These are phyloP conservation scores for Mythimna albipuncta DNA, from an alignment of 2,888 invertebrate species.

Conservation along the genomic window DNA sequence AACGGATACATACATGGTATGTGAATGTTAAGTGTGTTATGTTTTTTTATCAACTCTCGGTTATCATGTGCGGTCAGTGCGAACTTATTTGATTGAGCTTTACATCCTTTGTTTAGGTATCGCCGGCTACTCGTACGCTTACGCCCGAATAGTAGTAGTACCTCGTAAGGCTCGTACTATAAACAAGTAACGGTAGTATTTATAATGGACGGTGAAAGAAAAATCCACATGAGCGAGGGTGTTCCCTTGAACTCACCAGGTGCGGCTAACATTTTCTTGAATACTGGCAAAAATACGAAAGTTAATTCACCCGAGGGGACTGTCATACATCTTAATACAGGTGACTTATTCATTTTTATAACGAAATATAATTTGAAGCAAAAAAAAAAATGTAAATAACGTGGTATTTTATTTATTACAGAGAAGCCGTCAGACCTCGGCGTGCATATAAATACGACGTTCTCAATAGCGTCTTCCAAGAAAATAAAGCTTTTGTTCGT, in stretches of 20 bases:
- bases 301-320: slow-evolving; percentile 82
- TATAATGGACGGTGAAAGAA: slow-evolving; percentile 85
- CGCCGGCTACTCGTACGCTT: slow-evolving; percentile 81
- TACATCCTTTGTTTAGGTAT: slow-evolving; percentile 86
- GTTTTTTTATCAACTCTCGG: slow-evolving; percentile 79
- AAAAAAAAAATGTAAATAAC: slow-evolving; percentile 32
- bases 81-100: slow-evolving; percentile 85
- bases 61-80: slow-evolving; percentile 80
- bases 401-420: slow-evolving; percentile 73
- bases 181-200: slow-evolving; percentile 69
- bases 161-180: slow-evolving; percentile 66
- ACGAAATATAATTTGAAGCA: background rate
- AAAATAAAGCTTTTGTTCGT: slow-evolving; percentile 87
- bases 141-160: slow-evolving; percentile 77
- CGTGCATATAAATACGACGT: slow-evolving; percentile 87
- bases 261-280: slow-evolving; percentile 87
- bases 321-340: slow-evolving; percentile 87
- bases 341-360: slow-evolving; percentile 72
- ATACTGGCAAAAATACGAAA: slow-evolving; percentile 84
- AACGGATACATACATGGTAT: slow-evolving; percentile 67
- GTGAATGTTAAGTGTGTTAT: slow-evolving; percentile 75
- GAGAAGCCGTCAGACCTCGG: slow-evolving; percentile 86
- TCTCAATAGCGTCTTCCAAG: slow-evolving; percentile 88
- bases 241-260: slow-evolving; percentile 84
- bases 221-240: slow-evolving; percentile 84